Evolutionary conservation across 1,140 invertebrate genomes (phyloP).

Genomic region (Drosophila cardini): DNA sequence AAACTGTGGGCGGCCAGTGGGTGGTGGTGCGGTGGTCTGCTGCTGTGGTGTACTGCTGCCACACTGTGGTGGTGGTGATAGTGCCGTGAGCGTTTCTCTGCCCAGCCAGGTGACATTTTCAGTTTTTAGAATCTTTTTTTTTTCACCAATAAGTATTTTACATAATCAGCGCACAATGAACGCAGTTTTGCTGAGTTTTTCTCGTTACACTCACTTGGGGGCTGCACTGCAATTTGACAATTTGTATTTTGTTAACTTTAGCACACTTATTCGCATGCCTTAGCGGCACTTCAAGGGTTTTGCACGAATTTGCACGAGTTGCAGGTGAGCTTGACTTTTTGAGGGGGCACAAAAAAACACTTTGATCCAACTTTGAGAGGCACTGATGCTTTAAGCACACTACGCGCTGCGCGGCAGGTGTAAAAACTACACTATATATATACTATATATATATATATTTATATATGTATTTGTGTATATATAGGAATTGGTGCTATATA

Average conservation of each 20-base stretch:
- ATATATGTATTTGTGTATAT: constrained; percentile 41
- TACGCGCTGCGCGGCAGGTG: constrained; percentile 59
- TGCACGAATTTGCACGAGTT: neutral
- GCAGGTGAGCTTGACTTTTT: constrained; percentile 1
- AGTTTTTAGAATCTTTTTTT: constrained; percentile 35
- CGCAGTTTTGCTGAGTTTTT: constrained; percentile 26
- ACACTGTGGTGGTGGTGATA: neutral
- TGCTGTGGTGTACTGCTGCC: neutral
- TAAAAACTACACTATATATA: constrained; percentile 52
- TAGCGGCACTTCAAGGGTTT: constrained; percentile 39
- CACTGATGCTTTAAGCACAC: constrained; percentile 47
- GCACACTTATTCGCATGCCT: constrained; percentile 77
- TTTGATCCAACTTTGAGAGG: constrained; percentile 16
- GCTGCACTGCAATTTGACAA: constrained; percentile 53
- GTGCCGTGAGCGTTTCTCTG: constrained; percentile 7
- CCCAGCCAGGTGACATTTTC: constrained; percentile 74
- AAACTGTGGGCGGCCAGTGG: neutral
- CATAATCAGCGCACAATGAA: constrained; percentile 68
- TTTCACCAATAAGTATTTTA: constrained; percentile 55
- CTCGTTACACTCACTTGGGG: constrained; percentile 59
- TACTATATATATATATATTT: constrained; percentile 34
- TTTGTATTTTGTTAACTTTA: constrained; percentile 57
- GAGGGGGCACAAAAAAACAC: neutral
- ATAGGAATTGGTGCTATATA: constrained; percentile 48
- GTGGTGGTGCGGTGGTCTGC: constrained; percentile 17